Percentiles rank a stretch among this genome's conserved stretches.
Evolutionary conservation across 2,888 invertebrate species (phyloP).

Genomic region (Eustalomyia histrio): DNA sequence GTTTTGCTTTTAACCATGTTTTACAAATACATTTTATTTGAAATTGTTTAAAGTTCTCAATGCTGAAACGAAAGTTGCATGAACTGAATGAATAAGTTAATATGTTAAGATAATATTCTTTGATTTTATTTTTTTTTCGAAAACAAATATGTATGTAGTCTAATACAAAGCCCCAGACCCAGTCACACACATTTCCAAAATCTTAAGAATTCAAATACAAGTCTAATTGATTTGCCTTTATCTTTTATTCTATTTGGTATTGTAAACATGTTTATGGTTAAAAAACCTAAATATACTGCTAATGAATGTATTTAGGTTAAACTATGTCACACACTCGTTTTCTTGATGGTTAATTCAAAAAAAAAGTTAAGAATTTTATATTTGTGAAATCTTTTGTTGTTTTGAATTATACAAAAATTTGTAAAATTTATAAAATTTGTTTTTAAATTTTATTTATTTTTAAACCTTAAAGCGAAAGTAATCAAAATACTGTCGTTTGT

Average conservation of each 20-base stretch:
- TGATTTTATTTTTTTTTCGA: too few relatives aligned
- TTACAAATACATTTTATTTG: too few relatives aligned
- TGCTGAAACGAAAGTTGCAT: too few relatives aligned
- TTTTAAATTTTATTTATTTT: neutral
- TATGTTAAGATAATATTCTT: too few relatives aligned
- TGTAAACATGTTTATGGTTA: constrained; percentile 11
- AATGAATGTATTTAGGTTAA: constrained; percentile 38
- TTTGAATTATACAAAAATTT: too few relatives aligned
- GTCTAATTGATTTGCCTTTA: neutral
- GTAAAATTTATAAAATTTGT: too few relatives aligned
- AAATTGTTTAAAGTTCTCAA: too few relatives aligned
- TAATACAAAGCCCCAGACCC: neutral
- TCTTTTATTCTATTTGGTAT: too few relatives aligned
- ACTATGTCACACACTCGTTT: constrained; percentile 31
- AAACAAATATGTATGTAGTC: neutral
- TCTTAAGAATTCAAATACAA: constrained; percentile 25
- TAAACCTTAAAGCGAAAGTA: constrained; percentile 30
- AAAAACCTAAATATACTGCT: constrained; percentile 40
- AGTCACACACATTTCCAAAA: neutral
- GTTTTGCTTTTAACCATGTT: too few relatives aligned
- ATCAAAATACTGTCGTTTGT: constrained; percentile 7
- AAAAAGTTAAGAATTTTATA: too few relatives aligned
- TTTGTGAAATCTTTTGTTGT: too few relatives aligned
- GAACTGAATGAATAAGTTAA: too few relatives aligned
- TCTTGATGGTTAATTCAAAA: neutral